A percentile compares a stretch with the other conserved stretches of the same genome.
These are phyloP conservation scores for Jaculus jaculus DNA, from an alignment of 2,113 vertebrate genomes.

Conservation along the genomic window DNA sequence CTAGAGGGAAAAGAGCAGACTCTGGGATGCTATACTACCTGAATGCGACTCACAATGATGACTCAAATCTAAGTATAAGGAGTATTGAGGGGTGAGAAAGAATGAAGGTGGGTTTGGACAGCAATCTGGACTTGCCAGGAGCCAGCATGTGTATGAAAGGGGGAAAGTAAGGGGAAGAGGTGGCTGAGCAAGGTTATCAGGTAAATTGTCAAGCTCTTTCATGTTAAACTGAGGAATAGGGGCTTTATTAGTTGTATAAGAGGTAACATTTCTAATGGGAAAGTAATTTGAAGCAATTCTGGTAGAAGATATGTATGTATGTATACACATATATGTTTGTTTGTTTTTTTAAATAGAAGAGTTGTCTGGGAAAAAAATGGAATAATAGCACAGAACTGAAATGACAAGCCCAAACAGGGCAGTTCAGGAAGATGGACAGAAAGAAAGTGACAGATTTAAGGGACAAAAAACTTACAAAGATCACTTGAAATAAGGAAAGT, in stretches of 20 bases:
- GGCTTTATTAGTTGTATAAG: background rate
- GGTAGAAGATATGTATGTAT: background rate
- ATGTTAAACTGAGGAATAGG: background rate
- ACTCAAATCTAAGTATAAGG: background rate
- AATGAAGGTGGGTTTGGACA: background rate
- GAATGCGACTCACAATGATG: background rate
- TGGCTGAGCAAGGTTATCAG: background rate
- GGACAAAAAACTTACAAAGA: background rate
- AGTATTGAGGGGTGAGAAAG: background rate
- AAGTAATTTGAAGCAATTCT: background rate
- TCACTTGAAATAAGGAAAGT: background rate
- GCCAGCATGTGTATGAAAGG: background rate
- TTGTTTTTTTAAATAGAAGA: background rate
- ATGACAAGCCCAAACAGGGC: background rate
- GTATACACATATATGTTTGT: background rate
- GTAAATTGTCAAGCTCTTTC: background rate
- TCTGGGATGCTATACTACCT: background rate
- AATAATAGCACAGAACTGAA: background rate
- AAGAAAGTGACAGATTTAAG: background rate
- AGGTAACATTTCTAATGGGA: background rate
- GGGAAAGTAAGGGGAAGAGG: background rate
- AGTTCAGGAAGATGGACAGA: background rate
- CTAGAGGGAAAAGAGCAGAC: background rate
- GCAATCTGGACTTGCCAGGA: background rate
- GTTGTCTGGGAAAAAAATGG: background rate